phyloP scores from a whole-genome alignment of 2,797 vertebrate genomes.

The Agapornis canus region DNA sequence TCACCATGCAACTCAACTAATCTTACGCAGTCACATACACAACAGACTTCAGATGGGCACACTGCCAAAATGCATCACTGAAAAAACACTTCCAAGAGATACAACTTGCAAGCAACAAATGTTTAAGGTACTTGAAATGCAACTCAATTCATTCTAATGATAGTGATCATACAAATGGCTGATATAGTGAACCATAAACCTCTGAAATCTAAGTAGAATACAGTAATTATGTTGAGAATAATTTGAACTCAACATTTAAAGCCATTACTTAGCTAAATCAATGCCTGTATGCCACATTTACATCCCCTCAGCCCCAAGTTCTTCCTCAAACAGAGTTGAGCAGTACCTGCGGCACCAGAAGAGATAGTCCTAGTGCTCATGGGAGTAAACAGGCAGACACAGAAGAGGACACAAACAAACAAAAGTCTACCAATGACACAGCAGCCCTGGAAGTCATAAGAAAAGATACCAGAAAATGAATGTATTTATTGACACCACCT shows the following conservation, averaged over 20 bases:
- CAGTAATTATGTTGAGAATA: background rate
- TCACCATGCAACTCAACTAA: background rate
- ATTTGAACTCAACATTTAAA: background rate
- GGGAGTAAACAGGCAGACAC: background rate
- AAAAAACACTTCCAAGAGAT: background rate
- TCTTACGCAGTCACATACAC: background rate
- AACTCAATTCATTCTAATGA: background rate
- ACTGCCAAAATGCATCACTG: background rate
- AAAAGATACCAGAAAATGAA: background rate
- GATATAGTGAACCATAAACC: background rate
- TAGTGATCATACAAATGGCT: background rate
- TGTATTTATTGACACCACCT: background rate
- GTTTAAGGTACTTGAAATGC: background rate
- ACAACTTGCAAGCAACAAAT: background rate
- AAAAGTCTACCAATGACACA: background rate
- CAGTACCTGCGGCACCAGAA: background rate
- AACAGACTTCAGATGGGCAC: background rate
- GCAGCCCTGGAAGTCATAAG: background rate
- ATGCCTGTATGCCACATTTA: background rate
- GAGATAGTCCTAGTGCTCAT: background rate
- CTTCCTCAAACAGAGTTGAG: background rate
- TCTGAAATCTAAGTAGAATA: background rate
- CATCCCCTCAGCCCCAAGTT: background rate
- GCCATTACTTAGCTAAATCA: background rate
- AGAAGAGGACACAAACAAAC: background rate